A percentile compares a stretch with the other conserved stretches of the same genome.
phyloP scores from a whole-genome alignment of 2,113 vertebrate genomes.

The Pycnonotus jocosus region DNA sequence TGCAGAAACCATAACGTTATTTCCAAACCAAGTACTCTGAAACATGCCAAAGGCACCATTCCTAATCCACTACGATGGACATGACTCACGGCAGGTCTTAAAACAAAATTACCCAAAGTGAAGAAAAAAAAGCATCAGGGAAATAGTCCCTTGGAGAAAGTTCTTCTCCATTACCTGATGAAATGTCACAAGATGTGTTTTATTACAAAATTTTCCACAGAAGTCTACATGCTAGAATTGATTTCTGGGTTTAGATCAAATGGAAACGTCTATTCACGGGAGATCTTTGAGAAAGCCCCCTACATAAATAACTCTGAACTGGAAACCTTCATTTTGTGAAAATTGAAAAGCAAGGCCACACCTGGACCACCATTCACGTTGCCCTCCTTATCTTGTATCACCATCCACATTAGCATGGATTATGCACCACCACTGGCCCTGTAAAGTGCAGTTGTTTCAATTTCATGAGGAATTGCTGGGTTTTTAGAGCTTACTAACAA shows the following conservation, averaged over 20 bases:
- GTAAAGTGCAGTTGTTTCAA: neutral
- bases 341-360: neutral
- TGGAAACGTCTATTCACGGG: neutral
- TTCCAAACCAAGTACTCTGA: slow-evolving; percentile 47
- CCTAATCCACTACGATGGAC: slow-evolving; percentile 45
- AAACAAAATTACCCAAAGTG: slow-evolving; percentile 40
- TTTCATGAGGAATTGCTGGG: neutral
- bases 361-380: neutral
- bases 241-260: slow-evolving; percentile 19
- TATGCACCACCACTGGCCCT: neutral
- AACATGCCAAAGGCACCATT: slow-evolving; percentile 60
- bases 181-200: slow-evolving; percentile 37
- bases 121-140: neutral
- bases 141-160: slow-evolving; percentile 43
- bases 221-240: neutral
- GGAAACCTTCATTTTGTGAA: neutral
- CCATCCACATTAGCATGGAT: neutral
- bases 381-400: neutral
- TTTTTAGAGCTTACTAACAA: neutral
- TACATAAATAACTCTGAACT: neutral
- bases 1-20: slow-evolving; percentile 45
- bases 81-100: slow-evolving; percentile 52
- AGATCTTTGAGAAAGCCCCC: neutral
- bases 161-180: slow-evolving; percentile 33
- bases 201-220: slow-evolving; percentile 26